Base-by-base conservation (phyloP, 2,888 invertebrate species). In the Steromphala cineraria region DNA sequence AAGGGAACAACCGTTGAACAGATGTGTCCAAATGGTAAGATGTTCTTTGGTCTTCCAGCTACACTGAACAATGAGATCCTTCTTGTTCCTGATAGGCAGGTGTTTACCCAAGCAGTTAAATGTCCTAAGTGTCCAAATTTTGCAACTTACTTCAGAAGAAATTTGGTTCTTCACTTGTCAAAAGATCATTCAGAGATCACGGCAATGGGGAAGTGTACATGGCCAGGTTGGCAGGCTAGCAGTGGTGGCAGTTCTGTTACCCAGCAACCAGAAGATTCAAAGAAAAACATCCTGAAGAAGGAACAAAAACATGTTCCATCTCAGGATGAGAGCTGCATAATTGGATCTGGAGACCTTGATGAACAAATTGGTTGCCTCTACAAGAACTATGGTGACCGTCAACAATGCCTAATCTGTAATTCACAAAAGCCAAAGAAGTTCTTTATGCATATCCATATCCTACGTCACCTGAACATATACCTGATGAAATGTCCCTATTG, bases 401-500 rank as follows among this genome's bases (percentile, higher is more conserved):
- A 83, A 82, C 85, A 86, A 62, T 90, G 90, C 76, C 83, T 87
- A 67, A 88, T 90, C 53, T 90, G 90, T 78, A 84, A 87, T n/a
- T 87, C 88, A 17, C 87, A 86, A 36, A 85, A 88, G 8, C 84
- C 87, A 7, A 89, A 90, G 76, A 89, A 88, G 75, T 90, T 88
- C 84, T 87, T 88, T 62, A 85, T 90, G 55, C 90, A 90, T 81
- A 87, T 88, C n/a, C 90, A 90, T 81, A 84, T 90, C 28, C 67
- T 90, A 4, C 85, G 89, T 21, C 91, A 91, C 82, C 85, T 91
- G 75, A 85, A 90, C 15, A 85, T 91, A 19, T 88, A 86, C 19
- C 88, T 91, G 67, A 89, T 88, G 81, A 87, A 88, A 74, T 91
- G 91, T 81, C 81, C 84, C 4, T 90, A 88, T 79, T 91, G 91